Conservation (phyloP, 2,113 vertebrate genomes). For the Calypte anna region DNA sequence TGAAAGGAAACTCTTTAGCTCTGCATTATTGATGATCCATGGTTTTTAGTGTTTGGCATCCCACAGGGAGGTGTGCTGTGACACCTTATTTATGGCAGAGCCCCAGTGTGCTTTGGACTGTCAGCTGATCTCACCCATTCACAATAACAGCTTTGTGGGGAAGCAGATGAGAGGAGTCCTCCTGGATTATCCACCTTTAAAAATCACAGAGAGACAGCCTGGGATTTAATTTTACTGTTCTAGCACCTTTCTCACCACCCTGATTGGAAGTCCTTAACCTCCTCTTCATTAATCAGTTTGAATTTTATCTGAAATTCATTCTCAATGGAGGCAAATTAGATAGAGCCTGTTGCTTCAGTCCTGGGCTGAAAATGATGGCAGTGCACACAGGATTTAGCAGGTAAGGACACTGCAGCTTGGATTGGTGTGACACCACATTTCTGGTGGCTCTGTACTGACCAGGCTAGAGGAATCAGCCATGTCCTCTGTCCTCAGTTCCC, state of each 20-base stretch:
- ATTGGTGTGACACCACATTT: not conserved
- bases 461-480: not conserved
- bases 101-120: not conserved
- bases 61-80: not conserved
- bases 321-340: not conserved
- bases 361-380: not conserved
- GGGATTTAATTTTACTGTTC: slow-evolving; percentile 7
- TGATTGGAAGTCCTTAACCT: slow-evolving; percentile 60
- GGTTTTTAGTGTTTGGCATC: accelerated
- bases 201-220: not conserved
- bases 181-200: not conserved
- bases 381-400: not conserved
- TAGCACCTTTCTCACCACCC: not conserved
- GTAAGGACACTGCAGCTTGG: not conserved
- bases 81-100: not conserved
- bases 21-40: not conserved
- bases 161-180: not conserved
- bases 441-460: not conserved
- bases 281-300: slow-evolving; percentile 65
- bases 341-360: not conserved
- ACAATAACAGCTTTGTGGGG: not conserved
- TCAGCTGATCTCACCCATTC: not conserved
- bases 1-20: not conserved
- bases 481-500: not conserved
- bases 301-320: slow-evolving; percentile 45